Percentiles rank a stretch among this genome's conserved stretches.
Conservation (phyloP, 2,888 invertebrate species). For the Polyommatus iphigenia region DNA sequence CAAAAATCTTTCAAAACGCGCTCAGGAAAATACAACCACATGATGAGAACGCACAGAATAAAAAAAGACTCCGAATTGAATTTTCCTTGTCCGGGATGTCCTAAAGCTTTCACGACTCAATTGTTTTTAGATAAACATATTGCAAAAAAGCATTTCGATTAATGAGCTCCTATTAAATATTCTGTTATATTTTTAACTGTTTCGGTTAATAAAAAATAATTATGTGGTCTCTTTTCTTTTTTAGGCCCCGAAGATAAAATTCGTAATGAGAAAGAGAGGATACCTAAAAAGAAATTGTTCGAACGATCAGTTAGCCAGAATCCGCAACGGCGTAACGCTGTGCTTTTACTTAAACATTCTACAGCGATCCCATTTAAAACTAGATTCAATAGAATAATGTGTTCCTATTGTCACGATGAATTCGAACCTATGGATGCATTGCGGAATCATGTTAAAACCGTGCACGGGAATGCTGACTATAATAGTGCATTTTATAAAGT, state of each 20-base stretch:
- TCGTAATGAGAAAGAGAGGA: conserved; percentile 63
- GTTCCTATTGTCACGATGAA: conserved; percentile 73
- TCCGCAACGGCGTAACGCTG: conserved; percentile 72
- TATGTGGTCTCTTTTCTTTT: conserved; percentile 73
- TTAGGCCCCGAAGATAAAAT: conserved; percentile 70
- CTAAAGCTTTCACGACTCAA: conserved; percentile 76
- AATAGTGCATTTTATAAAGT: conserved; percentile 75
- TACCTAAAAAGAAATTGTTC: conserved; percentile 73
- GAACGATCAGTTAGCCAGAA: conserved; percentile 75
- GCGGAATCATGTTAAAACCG: conserved; percentile 62
- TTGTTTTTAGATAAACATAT: conserved; percentile 78
- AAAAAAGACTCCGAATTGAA: conserved; percentile 70
- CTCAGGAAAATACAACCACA: conserved; percentile 73
- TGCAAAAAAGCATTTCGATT: conserved; percentile 76
- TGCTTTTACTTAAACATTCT: conserved; percentile 66
- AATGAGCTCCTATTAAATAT: conserved; percentile 29
- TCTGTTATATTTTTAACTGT: conserved; percentile 13
- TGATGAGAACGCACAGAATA: conserved; percentile 67
- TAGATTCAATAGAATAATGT: conserved; percentile 70
- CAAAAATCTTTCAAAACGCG: conserved; percentile 71
- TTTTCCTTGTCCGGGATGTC: conserved; percentile 74
- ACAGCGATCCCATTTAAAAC: conserved; percentile 73
- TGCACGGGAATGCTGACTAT: conserved; percentile 63
- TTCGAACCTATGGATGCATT: conserved; percentile 67
- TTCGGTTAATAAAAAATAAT: conserved; percentile 50